phyloP scores from a whole-genome alignment of 2,888 invertebrate species.

The Dascillus cervinus region DNA sequence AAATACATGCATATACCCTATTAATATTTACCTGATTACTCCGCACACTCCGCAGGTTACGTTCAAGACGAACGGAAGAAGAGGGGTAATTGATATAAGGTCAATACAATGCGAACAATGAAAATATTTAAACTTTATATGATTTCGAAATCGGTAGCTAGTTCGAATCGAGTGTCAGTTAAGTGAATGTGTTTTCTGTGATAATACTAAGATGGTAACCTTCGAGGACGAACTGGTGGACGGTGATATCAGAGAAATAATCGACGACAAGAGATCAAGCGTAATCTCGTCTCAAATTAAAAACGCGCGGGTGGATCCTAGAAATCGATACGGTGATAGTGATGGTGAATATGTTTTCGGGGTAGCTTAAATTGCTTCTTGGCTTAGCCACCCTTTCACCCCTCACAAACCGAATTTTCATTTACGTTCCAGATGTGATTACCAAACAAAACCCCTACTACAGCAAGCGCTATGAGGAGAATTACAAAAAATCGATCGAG shows the following conservation, averaged over 20 bases:
- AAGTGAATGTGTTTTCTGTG: constrained; percentile 1
- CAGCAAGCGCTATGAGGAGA: constrained; percentile 53
- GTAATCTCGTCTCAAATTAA: constrained; percentile 7
- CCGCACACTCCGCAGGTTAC: too few species aligned
- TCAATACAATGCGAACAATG: constrained; percentile 11
- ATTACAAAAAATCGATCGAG: constrained; percentile 60
- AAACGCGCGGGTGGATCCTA: constrained; percentile 7
- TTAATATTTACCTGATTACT: too few species aligned
- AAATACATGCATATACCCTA: too few species aligned
- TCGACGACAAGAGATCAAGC: constrained; percentile 8
- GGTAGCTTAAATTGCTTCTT: too few species aligned
- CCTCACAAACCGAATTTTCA: too few species aligned
- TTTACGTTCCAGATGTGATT: too few species aligned
- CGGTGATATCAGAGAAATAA: constrained; percentile 12
- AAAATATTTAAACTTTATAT: too few species aligned
- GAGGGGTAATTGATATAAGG: constrained; percentile 11
- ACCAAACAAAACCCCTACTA: constrained; percentile 36
- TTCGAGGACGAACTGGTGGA: constrained; percentile 9
- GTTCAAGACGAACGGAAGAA: constrained; percentile 1
- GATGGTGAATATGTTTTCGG: constrained; percentile 12
- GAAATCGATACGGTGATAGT: constrained; percentile 7
- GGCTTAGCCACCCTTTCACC: too few species aligned
- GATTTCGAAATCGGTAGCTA: too few species aligned
- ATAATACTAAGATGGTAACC: constrained; percentile 7
- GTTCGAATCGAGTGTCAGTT: too few species aligned